Evolutionary conservation across 1,140 invertebrate species (phyloP).

Genomic region (Radopholus similis): DNA sequence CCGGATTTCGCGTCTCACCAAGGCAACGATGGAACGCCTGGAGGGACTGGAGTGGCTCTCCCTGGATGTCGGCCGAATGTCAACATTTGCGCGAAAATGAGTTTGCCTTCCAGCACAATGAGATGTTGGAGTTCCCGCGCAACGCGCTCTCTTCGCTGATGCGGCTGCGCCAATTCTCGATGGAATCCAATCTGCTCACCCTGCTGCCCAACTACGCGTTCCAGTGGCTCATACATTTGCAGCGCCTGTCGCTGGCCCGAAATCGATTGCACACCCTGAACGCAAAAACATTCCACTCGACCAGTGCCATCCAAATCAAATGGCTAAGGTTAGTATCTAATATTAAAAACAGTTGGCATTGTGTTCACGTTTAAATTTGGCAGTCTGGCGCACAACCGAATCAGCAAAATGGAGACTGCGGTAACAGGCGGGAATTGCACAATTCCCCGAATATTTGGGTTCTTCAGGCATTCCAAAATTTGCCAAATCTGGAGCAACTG

Average conservation of each 20-base stretch:
- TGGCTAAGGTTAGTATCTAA: background rate
- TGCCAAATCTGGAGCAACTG: constrained; percentile 34
- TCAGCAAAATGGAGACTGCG: constrained; percentile 16
- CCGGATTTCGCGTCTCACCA: constrained; percentile 22
- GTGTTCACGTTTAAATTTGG: constrained; percentile 6
- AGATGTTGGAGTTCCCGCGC: constrained; percentile 31
- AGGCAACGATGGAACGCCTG: constrained; percentile 28
- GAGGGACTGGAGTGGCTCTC: constrained; percentile 30
- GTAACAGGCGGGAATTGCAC: background rate
- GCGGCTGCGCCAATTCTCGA: constrained; percentile 26
- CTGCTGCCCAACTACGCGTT: constrained; percentile 34
- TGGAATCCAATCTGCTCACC: constrained; percentile 29
- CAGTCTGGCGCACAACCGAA: constrained; percentile 29
- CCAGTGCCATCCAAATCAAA: constrained; percentile 17
- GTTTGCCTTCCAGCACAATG: constrained; percentile 28
- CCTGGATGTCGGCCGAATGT: constrained; percentile 11
- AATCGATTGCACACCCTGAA: constrained; percentile 27
- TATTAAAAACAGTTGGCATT: background rate
- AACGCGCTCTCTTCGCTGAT: constrained; percentile 24
- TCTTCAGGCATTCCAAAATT: constrained; percentile 8
- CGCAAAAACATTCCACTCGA: constrained; percentile 40
- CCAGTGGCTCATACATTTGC: constrained; percentile 35
- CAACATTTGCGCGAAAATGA: background rate
- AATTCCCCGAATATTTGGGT: background rate
- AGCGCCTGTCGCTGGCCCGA: constrained; percentile 30